Evolutionary conservation across 2,113 vertebrate species (phyloP).

Genomic region (Bos javanicus): DNA sequence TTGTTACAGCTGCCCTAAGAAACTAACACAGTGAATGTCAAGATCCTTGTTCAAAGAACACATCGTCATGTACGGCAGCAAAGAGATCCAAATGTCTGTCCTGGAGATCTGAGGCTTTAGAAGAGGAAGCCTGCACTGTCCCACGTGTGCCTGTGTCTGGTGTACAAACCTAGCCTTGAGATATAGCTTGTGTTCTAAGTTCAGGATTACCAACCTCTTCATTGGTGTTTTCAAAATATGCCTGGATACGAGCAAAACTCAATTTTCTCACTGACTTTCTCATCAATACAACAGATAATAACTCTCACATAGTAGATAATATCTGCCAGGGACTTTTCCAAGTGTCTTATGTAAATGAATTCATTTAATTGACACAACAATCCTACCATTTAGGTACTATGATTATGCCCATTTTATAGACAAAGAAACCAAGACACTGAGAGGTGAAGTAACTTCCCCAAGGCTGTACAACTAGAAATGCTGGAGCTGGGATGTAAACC

Average conservation of each 20-base stretch:
- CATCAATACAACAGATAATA: neutral
- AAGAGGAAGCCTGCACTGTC: neutral
- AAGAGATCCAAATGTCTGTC: neutral
- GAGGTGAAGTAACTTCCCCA: neutral
- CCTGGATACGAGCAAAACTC: neutral
- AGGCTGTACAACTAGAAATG: neutral
- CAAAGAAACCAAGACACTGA: neutral
- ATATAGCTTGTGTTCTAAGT: neutral
- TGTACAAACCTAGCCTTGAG: neutral
- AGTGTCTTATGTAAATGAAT: neutral
- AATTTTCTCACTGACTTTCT: neutral
- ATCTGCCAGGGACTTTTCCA: neutral
- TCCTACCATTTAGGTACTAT: neutral
- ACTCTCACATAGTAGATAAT: neutral
- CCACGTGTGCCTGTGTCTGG: neutral
- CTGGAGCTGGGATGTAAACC: neutral
- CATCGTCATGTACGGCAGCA: neutral
- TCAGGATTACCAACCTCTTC: neutral
- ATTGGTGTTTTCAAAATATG: neutral
- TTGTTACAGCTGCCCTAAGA: neutral
- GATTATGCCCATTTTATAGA: neutral
- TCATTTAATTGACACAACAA: neutral
- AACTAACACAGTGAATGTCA: neutral
- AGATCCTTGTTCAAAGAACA: neutral
- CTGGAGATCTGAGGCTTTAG: neutral